phyloP scores from a whole-genome alignment of 1,140 invertebrate genomes.

The Luehdorfia chinensis region DNA sequence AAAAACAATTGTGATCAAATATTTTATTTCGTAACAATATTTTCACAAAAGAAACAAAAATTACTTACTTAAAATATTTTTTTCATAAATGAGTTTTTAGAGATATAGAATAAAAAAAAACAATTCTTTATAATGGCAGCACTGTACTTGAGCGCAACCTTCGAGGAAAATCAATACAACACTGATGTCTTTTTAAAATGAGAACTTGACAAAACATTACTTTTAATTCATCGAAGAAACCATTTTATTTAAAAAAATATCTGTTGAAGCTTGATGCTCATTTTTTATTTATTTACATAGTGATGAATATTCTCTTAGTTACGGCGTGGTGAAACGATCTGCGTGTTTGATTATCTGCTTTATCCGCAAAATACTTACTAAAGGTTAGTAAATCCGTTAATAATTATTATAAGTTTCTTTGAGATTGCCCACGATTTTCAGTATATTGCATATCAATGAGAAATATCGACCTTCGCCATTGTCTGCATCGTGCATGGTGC shows the following conservation, averaged over 20 bases:
- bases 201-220: conserved; percentile 75
- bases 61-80: no score
- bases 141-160: conserved; percentile 37
- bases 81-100: no score
- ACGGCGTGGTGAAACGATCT: conserved; percentile 74
- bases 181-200: conserved; percentile 75
- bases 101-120: no score
- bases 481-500: conserved; percentile 74
- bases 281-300: conserved; percentile 77
- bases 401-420: conserved; percentile 21
- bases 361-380: conserved; percentile 64
- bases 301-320: conserved; percentile 74
- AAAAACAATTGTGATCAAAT: no score
- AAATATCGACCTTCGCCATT: conserved; percentile 74
- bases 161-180: conserved; percentile 73
- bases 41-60: no score
- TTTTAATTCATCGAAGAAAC: conserved; percentile 67
- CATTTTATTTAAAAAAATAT: conserved; percentile 71
- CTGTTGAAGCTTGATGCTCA: conserved; percentile 70
- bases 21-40: no score
- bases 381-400: conserved; percentile 58
- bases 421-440: conserved; percentile 16
- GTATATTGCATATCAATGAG: conserved; percentile 27
- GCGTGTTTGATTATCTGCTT: conserved; percentile 58
- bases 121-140: conserved; percentile 24